Evolutionary conservation across 2,113 vertebrate species (phyloP), one percentile per base, ranked within the genome.

Genomic region (Cebidichthys violaceus): DNA sequence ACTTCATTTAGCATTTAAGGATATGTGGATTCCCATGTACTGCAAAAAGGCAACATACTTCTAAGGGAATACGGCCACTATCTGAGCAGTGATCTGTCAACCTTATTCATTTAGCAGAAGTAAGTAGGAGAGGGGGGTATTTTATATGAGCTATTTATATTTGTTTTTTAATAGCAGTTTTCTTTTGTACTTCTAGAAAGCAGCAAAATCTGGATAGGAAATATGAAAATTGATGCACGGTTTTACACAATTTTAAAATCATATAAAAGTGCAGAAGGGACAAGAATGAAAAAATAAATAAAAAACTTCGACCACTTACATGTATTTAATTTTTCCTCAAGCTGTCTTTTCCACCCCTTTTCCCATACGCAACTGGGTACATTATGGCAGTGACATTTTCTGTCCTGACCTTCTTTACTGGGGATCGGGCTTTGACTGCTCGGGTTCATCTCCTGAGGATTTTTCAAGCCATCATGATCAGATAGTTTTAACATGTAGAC

Each of bases 81-180:
- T 96, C 93, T 96, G 96, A 97, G 96, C 96, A 97, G 93, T 92
- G 94, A 97, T 96, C 96, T 97, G 97, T 98, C 97, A 98, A 90
- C 94, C 95, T 95, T 92, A 91, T 95, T 98, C 96, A 97, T 86
- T 96, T 94, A 95, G 94, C 96, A 96, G 85, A 82, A 84, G 93
- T 92, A 95, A 94, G 92, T 91, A 86, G 89, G 77, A 88, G 84
- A 88, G 83, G 93, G 90, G 93, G 94, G 89, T 79, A 93, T 89
- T 91, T 85, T 75, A 80, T 81, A 92, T 88, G 76, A 83, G 86
- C 88, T 86, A 80, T 85, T 91, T 92, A 75, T 91, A 84, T 90
- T 88, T 75, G 69, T 83, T 89, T 90, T 84, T 59, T 81, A 86
- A 91, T 86, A 83, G 83, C 80, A 90, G 88, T 81, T 65, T 39